These are phyloP conservation scores for Orgyia antiqua DNA, from an alignment of 2,888 invertebrate species.

Conservation along the genomic window DNA sequence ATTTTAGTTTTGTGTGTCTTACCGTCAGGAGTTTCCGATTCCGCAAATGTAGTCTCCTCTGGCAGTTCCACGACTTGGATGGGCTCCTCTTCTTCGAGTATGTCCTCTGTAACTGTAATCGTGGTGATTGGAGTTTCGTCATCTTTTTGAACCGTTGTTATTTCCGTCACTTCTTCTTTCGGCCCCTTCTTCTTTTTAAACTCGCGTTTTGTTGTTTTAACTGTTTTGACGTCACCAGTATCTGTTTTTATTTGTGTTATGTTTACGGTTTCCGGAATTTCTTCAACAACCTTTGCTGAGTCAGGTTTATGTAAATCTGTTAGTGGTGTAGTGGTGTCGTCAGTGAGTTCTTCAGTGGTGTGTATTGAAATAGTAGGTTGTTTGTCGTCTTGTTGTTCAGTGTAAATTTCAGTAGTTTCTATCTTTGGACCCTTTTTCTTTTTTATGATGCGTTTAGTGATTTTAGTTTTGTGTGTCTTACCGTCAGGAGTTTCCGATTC, in stretches of 20 bases:
- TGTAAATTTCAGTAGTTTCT: neutral
- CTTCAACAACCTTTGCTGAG: neutral
- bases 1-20: neutral
- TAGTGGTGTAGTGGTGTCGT: neutral
- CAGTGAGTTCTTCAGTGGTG: neutral
- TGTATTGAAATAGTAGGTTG: neutral
- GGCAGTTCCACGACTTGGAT: neutral
- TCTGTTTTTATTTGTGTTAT: neutral
- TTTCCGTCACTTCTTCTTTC: neutral
- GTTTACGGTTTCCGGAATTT: neutral
- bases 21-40: neutral
- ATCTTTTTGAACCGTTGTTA: neutral
- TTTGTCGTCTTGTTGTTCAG: neutral
- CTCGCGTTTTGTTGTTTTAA: neutral
- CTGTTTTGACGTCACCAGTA: neutral
- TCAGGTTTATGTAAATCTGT: neutral
- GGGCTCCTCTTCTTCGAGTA: neutral
- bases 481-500: neutral
- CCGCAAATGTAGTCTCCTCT: neutral
- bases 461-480: neutral
- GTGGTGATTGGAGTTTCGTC: neutral
- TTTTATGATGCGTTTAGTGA: neutral
- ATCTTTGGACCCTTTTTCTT: neutral
- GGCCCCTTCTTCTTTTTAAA: neutral
- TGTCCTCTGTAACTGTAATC: neutral